Evolutionary conservation across 2,113 vertebrate species (phyloP).

Genomic region (Callithrix jacchus): DNA sequence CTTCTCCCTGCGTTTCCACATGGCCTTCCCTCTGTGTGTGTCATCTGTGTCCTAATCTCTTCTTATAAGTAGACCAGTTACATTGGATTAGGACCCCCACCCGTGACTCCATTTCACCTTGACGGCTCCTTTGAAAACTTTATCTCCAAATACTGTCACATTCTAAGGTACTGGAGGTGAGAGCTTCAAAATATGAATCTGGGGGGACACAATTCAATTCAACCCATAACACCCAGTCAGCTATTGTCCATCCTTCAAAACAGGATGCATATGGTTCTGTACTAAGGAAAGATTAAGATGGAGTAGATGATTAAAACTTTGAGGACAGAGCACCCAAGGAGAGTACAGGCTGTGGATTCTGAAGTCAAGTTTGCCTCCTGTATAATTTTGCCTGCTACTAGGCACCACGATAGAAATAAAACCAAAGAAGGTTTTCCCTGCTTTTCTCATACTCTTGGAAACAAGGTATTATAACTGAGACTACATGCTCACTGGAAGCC

Average conservation of each 20-base stretch:
- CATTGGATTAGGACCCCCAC: neutral
- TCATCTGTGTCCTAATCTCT: neutral
- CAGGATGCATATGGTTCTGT: neutral
- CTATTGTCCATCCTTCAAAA: neutral
- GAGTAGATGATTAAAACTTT: neutral
- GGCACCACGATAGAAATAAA: neutral
- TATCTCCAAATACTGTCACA: neutral
- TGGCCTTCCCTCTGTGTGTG: neutral
- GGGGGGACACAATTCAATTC: neutral
- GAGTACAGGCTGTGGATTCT: neutral
- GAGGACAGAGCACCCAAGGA: neutral
- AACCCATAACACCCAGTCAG: neutral
- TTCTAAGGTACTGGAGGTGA: neutral
- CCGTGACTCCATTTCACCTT: neutral
- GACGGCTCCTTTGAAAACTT: neutral
- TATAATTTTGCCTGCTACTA: conserved; percentile 35
- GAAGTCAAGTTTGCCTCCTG: neutral
- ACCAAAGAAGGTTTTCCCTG: neutral
- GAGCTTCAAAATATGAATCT: neutral
- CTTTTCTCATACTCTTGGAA: conserved; percentile 43
- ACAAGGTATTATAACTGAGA: neutral
- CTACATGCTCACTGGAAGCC: neutral
- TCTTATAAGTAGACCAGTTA: neutral
- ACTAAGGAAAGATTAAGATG: neutral
- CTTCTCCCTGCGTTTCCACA: neutral